phyloP scores from a whole-genome alignment of 2,113 vertebrate genomes.

The Puffinus mauretanicus region DNA sequence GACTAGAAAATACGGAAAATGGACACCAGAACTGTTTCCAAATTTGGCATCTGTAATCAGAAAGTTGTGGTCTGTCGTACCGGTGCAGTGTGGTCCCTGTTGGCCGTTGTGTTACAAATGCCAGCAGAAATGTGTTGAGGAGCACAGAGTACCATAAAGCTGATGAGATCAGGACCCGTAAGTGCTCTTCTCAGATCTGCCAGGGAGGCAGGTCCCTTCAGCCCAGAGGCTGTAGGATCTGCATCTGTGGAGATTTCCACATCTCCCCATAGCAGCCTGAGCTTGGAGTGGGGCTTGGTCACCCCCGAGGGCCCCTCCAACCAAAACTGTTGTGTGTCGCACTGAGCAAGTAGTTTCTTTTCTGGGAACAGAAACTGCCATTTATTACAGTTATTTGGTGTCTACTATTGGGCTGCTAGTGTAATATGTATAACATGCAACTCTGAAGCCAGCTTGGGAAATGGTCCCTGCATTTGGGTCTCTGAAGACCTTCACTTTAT shows the following conservation, averaged over 20 bases:
- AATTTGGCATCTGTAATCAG: not conserved
- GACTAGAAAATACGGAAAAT: not conserved
- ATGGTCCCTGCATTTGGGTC: not conserved
- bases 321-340: not conserved
- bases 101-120: fast-evolving
- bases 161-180: not conserved
- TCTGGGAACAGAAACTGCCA: not conserved
- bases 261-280: not conserved
- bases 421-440: not conserved
- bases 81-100: fast-evolving
- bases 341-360: not conserved
- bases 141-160: not conserved
- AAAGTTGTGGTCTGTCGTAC: not conserved
- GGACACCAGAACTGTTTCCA: not conserved
- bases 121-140: not conserved
- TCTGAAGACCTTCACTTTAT: not conserved
- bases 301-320: not conserved
- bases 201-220: fast-evolving
- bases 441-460: not conserved
- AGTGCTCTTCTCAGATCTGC: not conserved
- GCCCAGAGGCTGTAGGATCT: not conserved
- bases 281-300: not conserved
- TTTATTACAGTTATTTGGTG: not conserved
- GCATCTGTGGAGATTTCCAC: not conserved
- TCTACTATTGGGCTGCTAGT: not conserved